A percentile compares a stretch with the other conserved stretches of the same genome.
Conservation (phyloP, 2,113 vertebrate genomes). For the Cyprinus carpio region DNA sequence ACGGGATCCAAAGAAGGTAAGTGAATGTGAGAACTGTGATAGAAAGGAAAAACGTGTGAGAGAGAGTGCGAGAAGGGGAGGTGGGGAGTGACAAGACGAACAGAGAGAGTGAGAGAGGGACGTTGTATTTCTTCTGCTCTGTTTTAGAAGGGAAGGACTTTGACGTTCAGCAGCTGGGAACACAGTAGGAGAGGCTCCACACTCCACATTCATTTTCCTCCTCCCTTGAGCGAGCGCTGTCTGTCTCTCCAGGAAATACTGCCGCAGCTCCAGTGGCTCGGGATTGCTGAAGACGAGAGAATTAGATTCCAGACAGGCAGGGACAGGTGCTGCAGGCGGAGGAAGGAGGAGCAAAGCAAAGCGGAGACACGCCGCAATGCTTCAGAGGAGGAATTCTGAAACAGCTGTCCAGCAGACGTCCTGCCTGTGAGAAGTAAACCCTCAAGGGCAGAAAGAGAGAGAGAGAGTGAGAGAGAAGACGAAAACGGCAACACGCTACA, state of each 20-base stretch:
- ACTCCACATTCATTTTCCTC: slow-evolving; percentile 6
- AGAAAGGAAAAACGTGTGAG: background rate
- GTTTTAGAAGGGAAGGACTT: slow-evolving; percentile 47
- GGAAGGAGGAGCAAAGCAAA: slow-evolving; percentile 49
- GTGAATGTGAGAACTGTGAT: slow-evolving; percentile 25
- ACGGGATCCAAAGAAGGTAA: slow-evolving; percentile 22
- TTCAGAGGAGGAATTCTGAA: slow-evolving; percentile 72
- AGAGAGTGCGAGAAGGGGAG: slow-evolving; percentile 14
- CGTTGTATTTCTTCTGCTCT: background rate
- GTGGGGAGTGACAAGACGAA: slow-evolving; percentile 21
- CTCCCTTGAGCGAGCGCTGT: slow-evolving; percentile 20
- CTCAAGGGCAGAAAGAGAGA: slow-evolving; percentile 42
- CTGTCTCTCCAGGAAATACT: slow-evolving; percentile 20
- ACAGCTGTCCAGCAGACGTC: slow-evolving; percentile 79
- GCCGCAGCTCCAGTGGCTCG: slow-evolving; percentile 16
- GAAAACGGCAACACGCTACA: slow-evolving; percentile 39
- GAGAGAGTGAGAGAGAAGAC: slow-evolving; percentile 25
- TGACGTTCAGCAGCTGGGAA: slow-evolving; percentile 9
- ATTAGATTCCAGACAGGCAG: slow-evolving; percentile 59
- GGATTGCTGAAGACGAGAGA: slow-evolving; percentile 56
- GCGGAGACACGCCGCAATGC: slow-evolving; percentile 69
- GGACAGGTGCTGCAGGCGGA: slow-evolving; percentile 73
- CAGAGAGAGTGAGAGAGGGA: slow-evolving; percentile 36
- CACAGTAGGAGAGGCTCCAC: slow-evolving; percentile 10
- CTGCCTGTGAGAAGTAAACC: slow-evolving; percentile 61